Evolutionary conservation across 2,113 vertebrate genomes (phyloP).

Genomic region (Semicossyphus pulcher): DNA sequence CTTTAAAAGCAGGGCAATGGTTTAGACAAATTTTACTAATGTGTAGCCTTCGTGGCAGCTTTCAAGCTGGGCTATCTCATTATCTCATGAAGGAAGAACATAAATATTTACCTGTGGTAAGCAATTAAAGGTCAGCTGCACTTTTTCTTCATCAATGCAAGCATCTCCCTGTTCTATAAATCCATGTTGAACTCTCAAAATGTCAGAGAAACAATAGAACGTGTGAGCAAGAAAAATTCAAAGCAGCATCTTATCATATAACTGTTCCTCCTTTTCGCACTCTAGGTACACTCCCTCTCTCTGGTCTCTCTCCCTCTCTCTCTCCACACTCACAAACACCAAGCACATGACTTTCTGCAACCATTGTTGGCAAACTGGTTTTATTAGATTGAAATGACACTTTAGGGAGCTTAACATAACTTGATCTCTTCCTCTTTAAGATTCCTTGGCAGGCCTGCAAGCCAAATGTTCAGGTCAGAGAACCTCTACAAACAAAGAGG

Average conservation of each 20-base stretch:
- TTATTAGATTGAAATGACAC: constrained; percentile 32
- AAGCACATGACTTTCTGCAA: constrained; percentile 41
- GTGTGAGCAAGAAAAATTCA: constrained; percentile 19
- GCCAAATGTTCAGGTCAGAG: background rate
- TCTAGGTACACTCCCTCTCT: background rate
- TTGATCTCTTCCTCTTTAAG: background rate
- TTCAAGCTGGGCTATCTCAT: background rate
- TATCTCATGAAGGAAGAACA: background rate
- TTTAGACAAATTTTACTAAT: background rate
- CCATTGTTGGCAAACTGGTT: constrained; percentile 64
- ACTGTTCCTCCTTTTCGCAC: constrained; percentile 33
- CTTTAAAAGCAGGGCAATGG: background rate
- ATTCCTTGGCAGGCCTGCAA: background rate
- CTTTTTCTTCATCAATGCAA: background rate
- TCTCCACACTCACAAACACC: constrained; percentile 6
- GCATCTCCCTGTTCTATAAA: background rate
- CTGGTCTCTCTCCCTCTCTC: constrained; percentile 6
- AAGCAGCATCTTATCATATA: constrained; percentile 22
- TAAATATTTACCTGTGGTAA: constrained; percentile 37
- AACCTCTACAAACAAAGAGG: too few relatives aligned
- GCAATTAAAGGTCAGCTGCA: background rate
- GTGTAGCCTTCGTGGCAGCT: background rate
- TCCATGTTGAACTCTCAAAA: constrained; percentile 24
- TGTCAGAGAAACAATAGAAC: constrained; percentile 17
- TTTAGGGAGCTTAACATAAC: constrained; percentile 4